Percentiles rank a stretch among this genome's conserved stretches.
Evolutionary conservation across 2,888 invertebrate species (phyloP).

Genomic region (Brassicogethes aeneus): DNA sequence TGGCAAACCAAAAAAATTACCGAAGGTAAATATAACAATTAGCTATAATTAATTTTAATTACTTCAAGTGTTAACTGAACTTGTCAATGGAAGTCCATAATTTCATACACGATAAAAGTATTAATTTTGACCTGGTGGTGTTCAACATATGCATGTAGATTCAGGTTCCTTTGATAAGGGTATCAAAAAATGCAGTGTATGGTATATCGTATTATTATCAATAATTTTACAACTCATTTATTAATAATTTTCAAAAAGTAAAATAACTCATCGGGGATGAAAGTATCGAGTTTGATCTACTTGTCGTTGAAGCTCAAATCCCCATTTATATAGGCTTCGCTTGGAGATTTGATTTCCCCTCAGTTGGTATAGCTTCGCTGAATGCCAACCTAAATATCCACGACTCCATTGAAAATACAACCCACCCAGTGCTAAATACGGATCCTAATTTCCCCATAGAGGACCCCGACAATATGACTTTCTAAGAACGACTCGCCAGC

Average conservation of each 20-base stretch:
- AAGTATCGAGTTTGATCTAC: conserved; percentile 29
- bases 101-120: too few species aligned
- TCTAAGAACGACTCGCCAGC: conserved; percentile 25
- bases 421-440: conserved; percentile 32
- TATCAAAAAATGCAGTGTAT: too few species aligned
- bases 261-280: conserved; percentile 28
- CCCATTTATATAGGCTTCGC: conserved; percentile 27
- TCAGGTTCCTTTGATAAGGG: too few species aligned
- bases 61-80: too few species aligned
- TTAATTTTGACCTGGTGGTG: too few species aligned
- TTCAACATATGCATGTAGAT: too few species aligned
- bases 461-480: conserved; percentile 20
- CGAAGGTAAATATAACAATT: too few species aligned
- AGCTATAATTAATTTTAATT: too few species aligned
- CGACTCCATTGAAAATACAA: conserved; percentile 29
- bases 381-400: conserved; percentile 26
- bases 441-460: conserved; percentile 24
- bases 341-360: conserved; percentile 31
- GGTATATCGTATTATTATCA: too few species aligned
- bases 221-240: too few species aligned
- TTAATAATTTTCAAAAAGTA: too few species aligned
- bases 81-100: too few species aligned
- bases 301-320: conserved; percentile 29
- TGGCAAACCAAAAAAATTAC: conserved; percentile 18
- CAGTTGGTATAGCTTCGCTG: conserved; percentile 32